Conservation (phyloP, 2,113 vertebrate genomes). For the Sula dactylatra region DNA sequence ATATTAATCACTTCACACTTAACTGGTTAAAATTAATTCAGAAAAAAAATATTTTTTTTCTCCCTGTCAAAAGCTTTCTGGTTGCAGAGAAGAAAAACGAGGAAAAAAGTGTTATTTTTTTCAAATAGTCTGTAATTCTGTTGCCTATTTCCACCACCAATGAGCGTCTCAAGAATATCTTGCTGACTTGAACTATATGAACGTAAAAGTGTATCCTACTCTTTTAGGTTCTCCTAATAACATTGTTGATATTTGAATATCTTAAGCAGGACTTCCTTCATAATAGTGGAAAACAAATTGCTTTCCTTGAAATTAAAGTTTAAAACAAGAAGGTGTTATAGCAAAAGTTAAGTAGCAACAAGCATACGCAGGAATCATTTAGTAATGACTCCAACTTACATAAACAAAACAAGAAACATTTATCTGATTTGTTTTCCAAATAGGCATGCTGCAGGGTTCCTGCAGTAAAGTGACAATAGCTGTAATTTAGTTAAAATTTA, state of each 20-base stretch:
- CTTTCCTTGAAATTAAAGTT: background rate
- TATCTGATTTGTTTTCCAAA: background rate
- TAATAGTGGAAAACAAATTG: background rate
- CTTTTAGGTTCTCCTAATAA: background rate
- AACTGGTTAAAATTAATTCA: conserved; percentile 3
- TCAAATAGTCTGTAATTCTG: background rate
- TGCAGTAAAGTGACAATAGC: background rate
- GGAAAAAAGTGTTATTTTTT: background rate
- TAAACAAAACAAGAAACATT: background rate
- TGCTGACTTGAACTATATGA: background rate
- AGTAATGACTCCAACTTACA: background rate
- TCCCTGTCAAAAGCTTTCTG: background rate
- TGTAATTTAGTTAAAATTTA: background rate
- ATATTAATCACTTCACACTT: conserved; percentile 31
- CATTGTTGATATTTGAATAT: background rate
- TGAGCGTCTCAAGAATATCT: background rate
- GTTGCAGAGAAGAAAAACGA: background rate
- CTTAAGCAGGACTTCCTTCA: background rate
- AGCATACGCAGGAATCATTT: background rate
- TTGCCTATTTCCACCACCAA: background rate
- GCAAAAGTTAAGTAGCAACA: background rate
- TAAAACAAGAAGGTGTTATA: background rate
- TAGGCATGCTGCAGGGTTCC: background rate
- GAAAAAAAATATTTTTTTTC: background rate
- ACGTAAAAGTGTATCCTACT: background rate